Evolutionary conservation across 2,888 invertebrate species (phyloP).

Genomic region (Artemia sinica): DNA sequence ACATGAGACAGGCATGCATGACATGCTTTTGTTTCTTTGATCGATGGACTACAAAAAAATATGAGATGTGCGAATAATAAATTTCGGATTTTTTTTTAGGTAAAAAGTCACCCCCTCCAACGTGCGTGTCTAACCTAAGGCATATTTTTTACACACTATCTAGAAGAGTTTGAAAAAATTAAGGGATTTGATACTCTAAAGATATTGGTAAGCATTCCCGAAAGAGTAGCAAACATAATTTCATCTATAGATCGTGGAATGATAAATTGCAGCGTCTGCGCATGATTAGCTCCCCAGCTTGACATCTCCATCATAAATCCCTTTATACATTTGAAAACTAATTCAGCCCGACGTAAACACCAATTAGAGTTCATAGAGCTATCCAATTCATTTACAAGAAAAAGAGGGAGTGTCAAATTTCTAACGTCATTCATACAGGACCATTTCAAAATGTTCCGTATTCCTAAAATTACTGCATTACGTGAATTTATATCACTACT

Average conservation of each 20-base stretch:
- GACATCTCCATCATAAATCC: constrained; percentile 98
- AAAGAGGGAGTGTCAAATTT: constrained; percentile 74
- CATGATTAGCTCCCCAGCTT: constrained; percentile 54
- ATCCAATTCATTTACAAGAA: constrained; percentile 78
- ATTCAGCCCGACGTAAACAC: constrained; percentile 87
- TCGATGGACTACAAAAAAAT: no score
- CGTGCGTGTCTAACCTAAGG: no score
- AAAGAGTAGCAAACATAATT: constrained; percentile 59
- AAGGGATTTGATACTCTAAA: constrained; percentile 89
- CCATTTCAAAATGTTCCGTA: constrained; percentile 82
- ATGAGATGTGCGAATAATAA: no score
- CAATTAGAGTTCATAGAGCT: constrained; percentile 93
- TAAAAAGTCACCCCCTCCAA: no score
- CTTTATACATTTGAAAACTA: constrained; percentile 96
- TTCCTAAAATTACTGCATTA: constrained; percentile 81
- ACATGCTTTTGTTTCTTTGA: no score
- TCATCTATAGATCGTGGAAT: constrained; percentile 62
- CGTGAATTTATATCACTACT: constrained; percentile 79
- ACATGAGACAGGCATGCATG: no score
- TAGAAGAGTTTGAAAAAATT: constrained; percentile 36
- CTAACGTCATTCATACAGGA: constrained; percentile 89
- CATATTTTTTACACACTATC: no score
- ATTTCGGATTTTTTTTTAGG: no score
- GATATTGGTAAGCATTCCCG: constrained; percentile 74
- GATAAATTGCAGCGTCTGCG: constrained; percentile 60